A percentile compares a stretch with the other conserved stretches of the same genome.
Conservation (phyloP, 64 coral and sea anemone species). For the Montipora sp. region DNA sequence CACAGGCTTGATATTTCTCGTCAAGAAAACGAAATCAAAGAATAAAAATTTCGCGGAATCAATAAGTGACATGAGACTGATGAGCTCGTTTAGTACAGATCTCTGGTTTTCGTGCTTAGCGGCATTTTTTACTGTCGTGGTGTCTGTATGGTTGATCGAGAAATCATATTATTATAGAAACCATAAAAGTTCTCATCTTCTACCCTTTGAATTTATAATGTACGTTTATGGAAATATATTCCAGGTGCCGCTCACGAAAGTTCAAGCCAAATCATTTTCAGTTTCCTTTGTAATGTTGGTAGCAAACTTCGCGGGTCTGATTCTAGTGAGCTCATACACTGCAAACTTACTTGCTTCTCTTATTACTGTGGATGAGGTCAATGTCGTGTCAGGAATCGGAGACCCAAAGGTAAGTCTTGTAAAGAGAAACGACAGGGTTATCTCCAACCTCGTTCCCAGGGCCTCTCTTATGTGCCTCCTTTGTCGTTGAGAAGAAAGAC, state of each 20-base stretch:
- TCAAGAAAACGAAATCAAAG: slow-evolving; percentile 47
- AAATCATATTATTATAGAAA: slow-evolving; percentile 42
- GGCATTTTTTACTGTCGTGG: slow-evolving; percentile 56
- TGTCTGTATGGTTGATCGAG: slow-evolving; percentile 74
- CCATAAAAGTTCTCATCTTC: slow-evolving; percentile 58
- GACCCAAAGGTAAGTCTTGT: slow-evolving; percentile 69
- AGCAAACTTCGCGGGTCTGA: slow-evolving; percentile 77
- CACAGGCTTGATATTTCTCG: slow-evolving; percentile 72
- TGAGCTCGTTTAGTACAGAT: slow-evolving; percentile 81
- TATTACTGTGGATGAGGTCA: slow-evolving; percentile 73
- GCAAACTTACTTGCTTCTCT: slow-evolving; percentile 86
- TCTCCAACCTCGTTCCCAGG: too few species aligned
- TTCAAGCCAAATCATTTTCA: slow-evolving; percentile 72
- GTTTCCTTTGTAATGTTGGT: slow-evolving; percentile 84
- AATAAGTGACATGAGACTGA: slow-evolving; percentile 81
- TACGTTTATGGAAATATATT: slow-evolving; percentile 95
- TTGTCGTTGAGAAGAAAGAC: too few species aligned
- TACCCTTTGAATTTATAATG: slow-evolving; percentile 86
- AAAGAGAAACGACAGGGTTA: too few species aligned
- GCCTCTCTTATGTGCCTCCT: too few species aligned
- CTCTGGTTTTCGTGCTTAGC: slow-evolving; percentile 76
- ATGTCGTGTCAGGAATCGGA: slow-evolving; percentile 70
- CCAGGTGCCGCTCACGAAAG: slow-evolving; percentile 79
- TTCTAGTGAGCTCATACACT: slow-evolving; percentile 86
- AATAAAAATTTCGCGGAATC: slow-evolving; percentile 71